Evolutionary conservation across 2,113 vertebrate species (phyloP).

Genomic region (Rhinolophus ferrumequinum): DNA sequence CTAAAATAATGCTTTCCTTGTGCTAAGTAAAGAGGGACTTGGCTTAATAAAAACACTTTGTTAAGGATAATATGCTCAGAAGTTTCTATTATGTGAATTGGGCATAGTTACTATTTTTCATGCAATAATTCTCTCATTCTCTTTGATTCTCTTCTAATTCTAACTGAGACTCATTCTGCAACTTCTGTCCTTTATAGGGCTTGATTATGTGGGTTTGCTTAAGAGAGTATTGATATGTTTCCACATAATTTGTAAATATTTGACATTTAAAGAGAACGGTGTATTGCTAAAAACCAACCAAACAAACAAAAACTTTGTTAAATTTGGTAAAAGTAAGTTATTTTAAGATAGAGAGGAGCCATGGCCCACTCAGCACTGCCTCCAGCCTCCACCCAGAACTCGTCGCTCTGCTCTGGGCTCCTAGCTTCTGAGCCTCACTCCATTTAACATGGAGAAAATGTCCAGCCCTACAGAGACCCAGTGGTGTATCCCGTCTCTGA

Average conservation of each 20-base stretch:
- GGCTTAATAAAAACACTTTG: constrained; percentile 19
- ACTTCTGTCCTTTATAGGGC: background rate
- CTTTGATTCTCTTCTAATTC: background rate
- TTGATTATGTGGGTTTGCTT: background rate
- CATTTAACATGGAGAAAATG: too few relatives aligned
- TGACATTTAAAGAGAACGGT: background rate
- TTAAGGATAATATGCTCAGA: background rate
- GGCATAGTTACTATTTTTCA: background rate
- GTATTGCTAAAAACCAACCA: background rate
- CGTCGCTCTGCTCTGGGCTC: too few relatives aligned
- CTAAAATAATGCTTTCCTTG: constrained; percentile 39
- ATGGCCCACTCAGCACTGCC: too few relatives aligned
- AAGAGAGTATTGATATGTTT: background rate
- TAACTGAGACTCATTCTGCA: background rate
- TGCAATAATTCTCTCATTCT: background rate
- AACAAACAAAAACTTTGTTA: too few relatives aligned
- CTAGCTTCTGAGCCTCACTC: too few relatives aligned
- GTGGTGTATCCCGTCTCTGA: too few relatives aligned
- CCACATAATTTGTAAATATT: background rate
- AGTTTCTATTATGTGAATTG: background rate
- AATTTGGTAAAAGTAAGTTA: background rate
- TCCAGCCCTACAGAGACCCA: too few relatives aligned
- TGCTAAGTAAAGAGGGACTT: background rate
- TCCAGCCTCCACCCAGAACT: too few relatives aligned
- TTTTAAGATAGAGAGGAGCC: background rate